Evolutionary conservation across 2,888 invertebrate species (phyloP).

Genomic region (Limenitis camilla): DNA sequence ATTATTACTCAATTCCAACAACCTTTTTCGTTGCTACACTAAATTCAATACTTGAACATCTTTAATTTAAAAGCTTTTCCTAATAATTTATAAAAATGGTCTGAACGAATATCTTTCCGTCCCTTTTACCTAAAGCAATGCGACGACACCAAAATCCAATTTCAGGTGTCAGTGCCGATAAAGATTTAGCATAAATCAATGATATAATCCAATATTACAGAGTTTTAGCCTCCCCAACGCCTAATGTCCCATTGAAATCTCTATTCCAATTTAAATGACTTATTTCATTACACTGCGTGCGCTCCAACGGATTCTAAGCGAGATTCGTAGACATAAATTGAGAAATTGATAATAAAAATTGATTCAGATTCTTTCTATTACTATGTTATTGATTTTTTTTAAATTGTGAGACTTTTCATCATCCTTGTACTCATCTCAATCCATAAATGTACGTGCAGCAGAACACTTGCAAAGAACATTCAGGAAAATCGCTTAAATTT

Average conservation of each 20-base stretch:
- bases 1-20: no score
- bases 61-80: no score
- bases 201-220: slow-evolving; percentile 70
- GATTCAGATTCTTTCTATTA: slow-evolving; percentile 45
- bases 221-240: slow-evolving; percentile 53
- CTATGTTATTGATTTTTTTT: neutral
- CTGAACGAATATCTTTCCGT: no score
- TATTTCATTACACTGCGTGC: slow-evolving; percentile 66
- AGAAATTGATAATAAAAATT: slow-evolving; percentile 68
- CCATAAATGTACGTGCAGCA: no score
- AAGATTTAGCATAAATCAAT: slow-evolving; percentile 73
- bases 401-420: no score
- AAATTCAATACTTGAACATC: no score
- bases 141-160: slow-evolving; percentile 62
- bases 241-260: slow-evolving; percentile 69
- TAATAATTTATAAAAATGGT: no score
- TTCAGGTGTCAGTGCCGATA: slow-evolving; percentile 63
- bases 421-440: no score
- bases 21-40: no score
- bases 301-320: slow-evolving; percentile 42
- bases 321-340: slow-evolving; percentile 58
- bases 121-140: slow-evolving; percentile 41
- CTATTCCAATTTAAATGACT: slow-evolving; percentile 73
- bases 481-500: no score
- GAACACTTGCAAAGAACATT: no score